phyloP scores from a whole-genome alignment of 2,888 invertebrate species.

The Thysanoteuthis rhombus region DNA sequence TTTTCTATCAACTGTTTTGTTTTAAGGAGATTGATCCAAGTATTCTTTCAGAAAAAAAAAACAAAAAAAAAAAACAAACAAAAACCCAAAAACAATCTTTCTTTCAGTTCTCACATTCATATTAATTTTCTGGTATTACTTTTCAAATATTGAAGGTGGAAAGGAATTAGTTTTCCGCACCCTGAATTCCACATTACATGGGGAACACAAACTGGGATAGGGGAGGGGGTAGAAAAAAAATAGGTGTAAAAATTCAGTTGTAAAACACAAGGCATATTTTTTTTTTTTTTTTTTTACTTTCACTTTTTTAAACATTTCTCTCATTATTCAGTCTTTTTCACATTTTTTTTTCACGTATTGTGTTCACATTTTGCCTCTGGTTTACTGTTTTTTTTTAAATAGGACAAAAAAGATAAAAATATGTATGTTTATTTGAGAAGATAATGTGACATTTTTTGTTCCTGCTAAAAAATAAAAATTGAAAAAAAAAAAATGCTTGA shows the following conservation, averaged over 20 bases:
- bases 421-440: not conserved
- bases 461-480: not conserved
- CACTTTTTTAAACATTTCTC: not conserved
- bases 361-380: not conserved
- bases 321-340: not conserved
- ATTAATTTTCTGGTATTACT: not conserved
- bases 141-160: not conserved
- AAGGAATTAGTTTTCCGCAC: not conserved
- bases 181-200: not conserved
- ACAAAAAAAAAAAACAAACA: not conserved
- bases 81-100: not conserved
- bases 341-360: not conserved
- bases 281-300: not conserved
- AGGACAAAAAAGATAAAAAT: not conserved
- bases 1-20: too few species aligned
- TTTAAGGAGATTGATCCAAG: too few species aligned
- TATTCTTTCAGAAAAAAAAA: not conserved
- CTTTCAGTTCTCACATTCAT: not conserved
- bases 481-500: not conserved
- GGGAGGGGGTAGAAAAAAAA: not conserved
- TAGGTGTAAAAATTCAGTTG: too few species aligned
- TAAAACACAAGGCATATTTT: not conserved
- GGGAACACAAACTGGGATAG: too few species aligned
- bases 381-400: not conserved
- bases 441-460: not conserved